Evolutionary conservation across 1,140 invertebrate genomes (phyloP), one percentile per base, ranked within the genome.

Genomic region (Drosophila ambigua): DNA sequence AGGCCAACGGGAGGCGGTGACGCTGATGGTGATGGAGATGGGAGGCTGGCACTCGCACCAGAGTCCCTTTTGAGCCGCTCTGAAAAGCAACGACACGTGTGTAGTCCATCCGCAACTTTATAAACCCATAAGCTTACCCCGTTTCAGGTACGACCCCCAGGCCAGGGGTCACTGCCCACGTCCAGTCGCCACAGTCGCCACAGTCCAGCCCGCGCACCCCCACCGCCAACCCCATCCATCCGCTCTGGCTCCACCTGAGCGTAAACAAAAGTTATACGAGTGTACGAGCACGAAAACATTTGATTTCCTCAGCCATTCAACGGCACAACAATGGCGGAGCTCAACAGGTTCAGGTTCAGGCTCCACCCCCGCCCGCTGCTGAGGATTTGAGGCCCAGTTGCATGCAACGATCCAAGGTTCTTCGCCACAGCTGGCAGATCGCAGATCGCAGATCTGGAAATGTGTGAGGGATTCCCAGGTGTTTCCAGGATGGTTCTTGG

Each of bases 81-180:
- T 28, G 28, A 64, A 31, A 60, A 31, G 58, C 35, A 50, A 16
- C 39, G 44, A 54, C 72, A 74, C 72, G 72, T 74, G 72, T 72
- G 72, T 52, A 52, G 72, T 65, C 53, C 72, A 74, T 74, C 68
- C 69, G 51, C 52, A 69, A 69, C 67, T 69, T 69, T 58, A 69
- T 69, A 58, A 69, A 69, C 67, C 68, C 69, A 69, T 69, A 49
- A 58, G 67, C 67, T 69, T 58, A 50, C 45, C 63, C 66, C 48
- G 20, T 58, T 49, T 31, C 64, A 68, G 43, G 51, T 49, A 52
- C 23, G 50, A 69, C 50, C 64, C 64, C 35, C 51, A 5, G 64
- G 52, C 51, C 45, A 58, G 20, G 20, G 20, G 20, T 20, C 20
- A 20, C 20, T 20, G 55, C 35, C 26, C 66, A 50, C 20, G 16